Evolutionary conservation across 2,888 invertebrate species (phyloP).

Genomic region (Clunio marinus): DNA sequence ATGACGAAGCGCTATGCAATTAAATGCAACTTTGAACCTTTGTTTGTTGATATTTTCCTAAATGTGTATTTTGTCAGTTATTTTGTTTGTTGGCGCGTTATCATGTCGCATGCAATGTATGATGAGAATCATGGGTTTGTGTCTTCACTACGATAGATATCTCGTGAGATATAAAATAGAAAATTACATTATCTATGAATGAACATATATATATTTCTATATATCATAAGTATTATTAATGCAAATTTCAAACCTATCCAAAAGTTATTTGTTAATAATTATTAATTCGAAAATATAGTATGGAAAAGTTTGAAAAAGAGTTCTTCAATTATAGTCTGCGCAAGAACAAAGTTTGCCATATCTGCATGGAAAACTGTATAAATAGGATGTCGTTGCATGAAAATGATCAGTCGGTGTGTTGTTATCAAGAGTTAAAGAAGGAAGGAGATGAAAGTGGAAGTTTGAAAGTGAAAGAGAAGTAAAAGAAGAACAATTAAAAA

Average conservation of each 20-base stretch:
- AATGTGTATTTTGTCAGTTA: too few relatives aligned
- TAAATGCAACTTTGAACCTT: too few relatives aligned
- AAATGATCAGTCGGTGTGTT: slow-evolving; percentile 36
- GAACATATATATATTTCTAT: too few relatives aligned
- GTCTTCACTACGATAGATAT: not conserved
- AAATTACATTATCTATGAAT: too few relatives aligned
- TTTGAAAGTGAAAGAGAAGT: not conserved
- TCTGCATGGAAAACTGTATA: slow-evolving; percentile 15
- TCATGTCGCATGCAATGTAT: too few relatives aligned
- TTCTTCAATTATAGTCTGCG: not conserved
- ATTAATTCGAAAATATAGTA: too few relatives aligned
- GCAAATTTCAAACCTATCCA: too few relatives aligned
- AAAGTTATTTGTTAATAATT: too few relatives aligned
- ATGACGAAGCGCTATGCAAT: slow-evolving; percentile 18
- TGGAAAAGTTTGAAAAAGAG: not conserved
- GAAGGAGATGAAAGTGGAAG: slow-evolving; percentile 1
- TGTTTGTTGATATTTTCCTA: too few relatives aligned
- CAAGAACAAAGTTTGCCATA: slow-evolving; percentile 2
- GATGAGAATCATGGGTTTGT: too few relatives aligned
- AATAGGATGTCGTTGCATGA: slow-evolving; percentile 26
- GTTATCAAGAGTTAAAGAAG: slow-evolving; percentile 17
- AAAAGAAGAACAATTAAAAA: not conserved
- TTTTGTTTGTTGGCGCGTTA: too few relatives aligned
- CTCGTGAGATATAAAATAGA: not conserved
- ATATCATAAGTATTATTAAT: too few relatives aligned